phyloP scores from a whole-genome alignment of 1,140 invertebrate species.

The Druon quercuslanigerum region DNA sequence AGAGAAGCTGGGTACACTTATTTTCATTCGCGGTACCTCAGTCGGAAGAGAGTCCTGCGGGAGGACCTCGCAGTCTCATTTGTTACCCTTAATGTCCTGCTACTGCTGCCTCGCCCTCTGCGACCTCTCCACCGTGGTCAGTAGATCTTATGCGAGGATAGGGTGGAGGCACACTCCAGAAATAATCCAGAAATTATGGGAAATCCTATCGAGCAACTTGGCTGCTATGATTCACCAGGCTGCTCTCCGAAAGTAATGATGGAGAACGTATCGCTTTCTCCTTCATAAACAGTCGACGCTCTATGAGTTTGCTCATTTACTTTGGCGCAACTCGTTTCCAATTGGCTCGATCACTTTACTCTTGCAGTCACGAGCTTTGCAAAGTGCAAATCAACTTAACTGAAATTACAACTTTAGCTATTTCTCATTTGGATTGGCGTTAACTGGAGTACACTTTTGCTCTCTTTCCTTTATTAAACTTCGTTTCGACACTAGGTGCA shows the following conservation, averaged over 20 bases:
- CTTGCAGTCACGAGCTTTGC: no score
- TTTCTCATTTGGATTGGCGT: no score
- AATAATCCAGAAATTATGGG: constrained; percentile 61
- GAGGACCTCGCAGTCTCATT: constrained; percentile 67
- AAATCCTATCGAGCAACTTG: constrained; percentile 57
- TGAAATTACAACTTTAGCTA: no score
- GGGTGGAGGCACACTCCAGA: constrained; percentile 44
- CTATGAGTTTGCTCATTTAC: constrained; percentile 3
- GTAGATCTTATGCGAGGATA: constrained; percentile 55
- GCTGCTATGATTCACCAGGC: constrained; percentile 52
- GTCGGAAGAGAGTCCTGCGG: constrained; percentile 68
- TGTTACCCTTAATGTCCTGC: constrained; percentile 70
- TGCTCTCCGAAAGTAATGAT: constrained; percentile 49
- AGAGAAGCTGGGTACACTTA: constrained; percentile 59
- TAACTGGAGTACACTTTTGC: no score
- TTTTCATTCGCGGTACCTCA: constrained; percentile 69
- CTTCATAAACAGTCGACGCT: constrained; percentile 39
- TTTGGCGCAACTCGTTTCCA: background rate
- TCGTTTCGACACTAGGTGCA: no score
- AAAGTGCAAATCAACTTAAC: no score
- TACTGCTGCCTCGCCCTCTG: constrained; percentile 19
- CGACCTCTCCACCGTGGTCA: constrained; percentile 25
- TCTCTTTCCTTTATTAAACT: no score
- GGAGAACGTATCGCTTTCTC: constrained; percentile 56
- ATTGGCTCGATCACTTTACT: background rate